phyloP scores from a whole-genome alignment of 2,113 vertebrate genomes.

The Nycticorax nycticorax region DNA sequence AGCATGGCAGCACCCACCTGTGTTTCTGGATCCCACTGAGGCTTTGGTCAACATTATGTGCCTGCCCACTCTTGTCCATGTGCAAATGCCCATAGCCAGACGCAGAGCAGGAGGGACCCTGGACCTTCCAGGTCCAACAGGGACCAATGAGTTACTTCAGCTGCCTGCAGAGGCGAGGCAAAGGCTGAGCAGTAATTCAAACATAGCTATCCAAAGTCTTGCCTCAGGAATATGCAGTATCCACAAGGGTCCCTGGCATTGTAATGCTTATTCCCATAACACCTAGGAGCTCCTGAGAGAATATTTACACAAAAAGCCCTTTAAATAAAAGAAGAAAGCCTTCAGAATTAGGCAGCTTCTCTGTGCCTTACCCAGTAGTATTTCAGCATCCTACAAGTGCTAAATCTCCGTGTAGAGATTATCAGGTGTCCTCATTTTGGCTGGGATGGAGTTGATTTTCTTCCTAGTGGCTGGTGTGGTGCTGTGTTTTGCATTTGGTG shows the following conservation, averaged over 20 bases:
- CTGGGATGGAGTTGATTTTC: too few relatives aligned
- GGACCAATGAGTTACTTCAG: background rate
- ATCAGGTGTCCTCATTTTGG: background rate
- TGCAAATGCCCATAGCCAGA: background rate
- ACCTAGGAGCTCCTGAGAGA: background rate
- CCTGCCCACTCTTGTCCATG: background rate
- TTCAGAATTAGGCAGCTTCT: background rate
- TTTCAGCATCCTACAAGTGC: background rate
- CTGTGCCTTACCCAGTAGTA: background rate
- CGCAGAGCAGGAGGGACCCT: background rate
- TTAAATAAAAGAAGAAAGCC: background rate
- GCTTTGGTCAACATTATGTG: background rate
- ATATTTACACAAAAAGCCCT: background rate
- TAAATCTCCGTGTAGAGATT: background rate
- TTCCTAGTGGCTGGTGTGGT: too few relatives aligned
- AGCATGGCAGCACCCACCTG: background rate
- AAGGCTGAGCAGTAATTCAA: background rate
- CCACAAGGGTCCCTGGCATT: background rate
- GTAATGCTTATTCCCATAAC: background rate
- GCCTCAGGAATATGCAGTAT: background rate
- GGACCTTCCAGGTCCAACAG: background rate
- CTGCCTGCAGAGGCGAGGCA: background rate
- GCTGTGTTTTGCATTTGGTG: too few relatives aligned
- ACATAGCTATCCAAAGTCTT: background rate
- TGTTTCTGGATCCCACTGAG: background rate